phyloP scores from a whole-genome alignment of 1,140 invertebrate genomes.

The Atta cephalotes region DNA sequence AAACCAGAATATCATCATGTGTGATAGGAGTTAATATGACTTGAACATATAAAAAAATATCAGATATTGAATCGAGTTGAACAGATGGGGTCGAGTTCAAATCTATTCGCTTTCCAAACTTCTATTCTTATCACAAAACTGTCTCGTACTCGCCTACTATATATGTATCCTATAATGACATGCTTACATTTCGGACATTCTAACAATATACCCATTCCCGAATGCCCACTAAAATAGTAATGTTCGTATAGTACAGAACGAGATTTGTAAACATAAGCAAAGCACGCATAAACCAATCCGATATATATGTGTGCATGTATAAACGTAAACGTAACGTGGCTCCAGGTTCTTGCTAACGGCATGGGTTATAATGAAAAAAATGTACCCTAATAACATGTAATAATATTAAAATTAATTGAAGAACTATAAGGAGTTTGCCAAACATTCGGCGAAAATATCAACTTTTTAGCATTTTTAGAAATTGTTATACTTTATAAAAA shows the following conservation, averaged over 20 bases:
- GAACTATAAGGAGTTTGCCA: too few species aligned
- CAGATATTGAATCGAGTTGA: neutral
- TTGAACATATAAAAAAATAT: neutral
- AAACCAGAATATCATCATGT: too few species aligned
- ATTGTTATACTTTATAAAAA: neutral
- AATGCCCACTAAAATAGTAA: slow-evolving; percentile 14
- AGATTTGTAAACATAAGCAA: slow-evolving; percentile 33
- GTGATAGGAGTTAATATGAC: neutral
- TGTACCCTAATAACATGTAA: neutral
- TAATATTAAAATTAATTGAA: neutral
- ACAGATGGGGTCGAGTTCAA: neutral
- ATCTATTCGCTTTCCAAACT: neutral
- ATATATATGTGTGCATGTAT: neutral
- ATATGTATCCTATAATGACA: slow-evolving; percentile 1
- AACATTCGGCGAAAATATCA: neutral
- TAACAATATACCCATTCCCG: slow-evolving; percentile 7
- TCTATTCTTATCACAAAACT: neutral
- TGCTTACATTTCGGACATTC: slow-evolving; percentile 2
- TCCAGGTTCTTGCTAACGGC: neutral
- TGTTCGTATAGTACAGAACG: slow-evolving; percentile 1
- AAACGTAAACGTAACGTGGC: neutral
- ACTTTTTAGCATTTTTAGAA: neutral
- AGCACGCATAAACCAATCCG: neutral
- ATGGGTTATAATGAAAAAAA: neutral
- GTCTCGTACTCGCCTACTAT: neutral